Evolutionary conservation across 2,888 invertebrate genomes (phyloP).

Genomic region (Brachypalpus laphriformis): DNA sequence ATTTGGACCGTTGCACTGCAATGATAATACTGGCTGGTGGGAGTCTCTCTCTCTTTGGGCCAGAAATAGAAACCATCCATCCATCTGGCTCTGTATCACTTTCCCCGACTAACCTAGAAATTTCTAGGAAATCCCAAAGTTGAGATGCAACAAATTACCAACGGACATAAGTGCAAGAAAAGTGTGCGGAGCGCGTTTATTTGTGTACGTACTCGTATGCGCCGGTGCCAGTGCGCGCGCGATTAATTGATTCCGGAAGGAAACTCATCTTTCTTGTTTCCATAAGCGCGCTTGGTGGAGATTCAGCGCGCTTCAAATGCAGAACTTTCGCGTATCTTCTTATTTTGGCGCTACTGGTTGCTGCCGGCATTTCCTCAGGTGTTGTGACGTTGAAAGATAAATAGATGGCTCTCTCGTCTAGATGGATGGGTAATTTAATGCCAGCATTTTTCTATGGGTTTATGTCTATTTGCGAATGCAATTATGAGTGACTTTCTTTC

Average conservation of each 20-base stretch:
- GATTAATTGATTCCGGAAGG: constrained; percentile 82
- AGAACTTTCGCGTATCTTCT: constrained; percentile 66
- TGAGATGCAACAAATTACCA: constrained; percentile 26
- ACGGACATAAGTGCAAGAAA: constrained; percentile 36
- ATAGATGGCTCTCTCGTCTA: constrained; percentile 27
- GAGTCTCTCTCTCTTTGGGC: constrained; percentile 56
- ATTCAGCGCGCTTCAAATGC: constrained; percentile 34
- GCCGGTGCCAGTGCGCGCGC: constrained; percentile 26
- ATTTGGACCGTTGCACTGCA: constrained; percentile 55
- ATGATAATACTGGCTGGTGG: constrained; percentile 19
- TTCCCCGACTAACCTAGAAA: constrained; percentile 70
- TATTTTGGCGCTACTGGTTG: constrained; percentile 45
- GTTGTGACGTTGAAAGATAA: constrained; percentile 40
- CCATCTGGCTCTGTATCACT: constrained; percentile 62
- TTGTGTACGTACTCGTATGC: not conserved
- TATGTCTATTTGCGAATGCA: constrained; percentile 54
- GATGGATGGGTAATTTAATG: constrained; percentile 62
- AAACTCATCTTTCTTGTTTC: constrained; percentile 81
- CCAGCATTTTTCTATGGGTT: constrained; percentile 51
- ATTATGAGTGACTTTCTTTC: constrained; percentile 67
- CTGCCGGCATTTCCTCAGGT: constrained; percentile 32
- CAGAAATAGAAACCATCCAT: constrained; percentile 75
- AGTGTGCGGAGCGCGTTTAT: constrained; percentile 3
- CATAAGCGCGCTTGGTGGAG: constrained; percentile 43
- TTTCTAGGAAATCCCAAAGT: constrained; percentile 68